These are phyloP conservation scores for Planiliza haematocheilus DNA, from an alignment of 2,113 vertebrate genomes.

Conservation along the genomic window DNA sequence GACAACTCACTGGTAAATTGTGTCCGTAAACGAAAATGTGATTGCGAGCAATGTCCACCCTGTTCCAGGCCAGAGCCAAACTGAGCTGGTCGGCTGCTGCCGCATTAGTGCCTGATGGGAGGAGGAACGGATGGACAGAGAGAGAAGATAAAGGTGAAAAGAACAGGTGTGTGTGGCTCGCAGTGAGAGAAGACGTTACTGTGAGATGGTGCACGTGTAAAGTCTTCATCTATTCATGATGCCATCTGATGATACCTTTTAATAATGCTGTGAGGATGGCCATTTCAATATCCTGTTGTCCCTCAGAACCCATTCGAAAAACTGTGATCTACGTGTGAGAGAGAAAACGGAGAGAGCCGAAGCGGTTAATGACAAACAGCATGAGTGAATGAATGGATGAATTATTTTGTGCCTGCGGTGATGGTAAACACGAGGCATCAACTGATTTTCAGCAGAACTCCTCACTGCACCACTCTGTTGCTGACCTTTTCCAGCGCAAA, in stretches of 20 bases:
- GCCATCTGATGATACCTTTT: conserved; percentile 88
- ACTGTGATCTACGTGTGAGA: conserved; percentile 90
- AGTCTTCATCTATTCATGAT: too few species aligned
- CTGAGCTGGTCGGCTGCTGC: conserved; percentile 96
- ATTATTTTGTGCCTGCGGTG: neutral
- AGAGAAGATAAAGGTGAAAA: neutral
- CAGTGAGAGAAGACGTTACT: neutral
- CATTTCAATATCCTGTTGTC: conserved; percentile 98
- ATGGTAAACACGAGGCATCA: conserved; percentile 2
- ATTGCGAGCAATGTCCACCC: conserved; percentile 97
- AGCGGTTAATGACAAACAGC: neutral
- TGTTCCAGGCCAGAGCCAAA: conserved; percentile 97
- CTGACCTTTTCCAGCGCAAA: conserved; percentile 24
- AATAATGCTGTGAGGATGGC: conserved; percentile 96
- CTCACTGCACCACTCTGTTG: neutral
- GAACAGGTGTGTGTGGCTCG: neutral
- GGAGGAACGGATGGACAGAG: conserved; percentile 1
- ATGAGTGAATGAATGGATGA: neutral
- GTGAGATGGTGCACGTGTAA: neutral
- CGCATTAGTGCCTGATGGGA: conserved; percentile 92
- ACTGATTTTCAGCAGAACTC: conserved; percentile 12
- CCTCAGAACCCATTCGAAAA: conserved; percentile 96
- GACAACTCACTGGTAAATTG: conserved; percentile 91
- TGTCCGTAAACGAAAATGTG: conserved; percentile 98
- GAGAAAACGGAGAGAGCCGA: conserved; percentile 4